phyloP scores from a whole-genome alignment of 1,140 invertebrate species.

The Agraylea sexmaculata region DNA sequence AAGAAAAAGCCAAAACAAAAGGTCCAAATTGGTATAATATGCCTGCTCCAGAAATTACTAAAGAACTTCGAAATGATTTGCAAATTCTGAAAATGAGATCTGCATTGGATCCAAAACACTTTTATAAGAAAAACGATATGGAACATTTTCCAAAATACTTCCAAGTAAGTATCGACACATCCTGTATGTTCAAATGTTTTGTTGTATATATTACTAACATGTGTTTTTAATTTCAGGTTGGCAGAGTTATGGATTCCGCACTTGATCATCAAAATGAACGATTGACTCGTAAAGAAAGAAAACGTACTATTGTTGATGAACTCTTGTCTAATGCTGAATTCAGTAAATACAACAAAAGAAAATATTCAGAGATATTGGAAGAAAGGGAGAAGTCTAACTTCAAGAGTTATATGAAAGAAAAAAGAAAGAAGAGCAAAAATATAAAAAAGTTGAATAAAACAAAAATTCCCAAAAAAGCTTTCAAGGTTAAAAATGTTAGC shows the following conservation, averaged over 20 bases:
- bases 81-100: constrained; percentile 84
- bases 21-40: constrained; percentile 81
- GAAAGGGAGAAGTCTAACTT: constrained; percentile 50
- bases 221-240: constrained; percentile 42
- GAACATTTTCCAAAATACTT: constrained; percentile 86
- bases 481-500: too few relatives aligned
- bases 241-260: constrained; percentile 59
- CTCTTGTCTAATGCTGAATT: constrained; percentile 80
- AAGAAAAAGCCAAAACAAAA: constrained; percentile 61
- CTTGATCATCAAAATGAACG: constrained; percentile 63
- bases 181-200: not conserved
- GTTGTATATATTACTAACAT: not conserved
- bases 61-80: constrained; percentile 77
- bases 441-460: constrained; percentile 31
- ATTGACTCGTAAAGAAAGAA: constrained; percentile 75
- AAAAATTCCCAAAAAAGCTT: too few relatives aligned
- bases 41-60: constrained; percentile 74
- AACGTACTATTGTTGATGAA: constrained; percentile 84
- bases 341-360: constrained; percentile 72
- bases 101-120: constrained; percentile 82
- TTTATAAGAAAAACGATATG: constrained; percentile 87
- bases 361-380: constrained; percentile 67
- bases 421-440: constrained; percentile 34
- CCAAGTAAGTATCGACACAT: constrained; percentile 45
- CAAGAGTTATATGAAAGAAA: constrained; percentile 38